Evolutionary conservation across 2,113 vertebrate species (phyloP).

Genomic region (Chaenocephalus aceratus): DNA sequence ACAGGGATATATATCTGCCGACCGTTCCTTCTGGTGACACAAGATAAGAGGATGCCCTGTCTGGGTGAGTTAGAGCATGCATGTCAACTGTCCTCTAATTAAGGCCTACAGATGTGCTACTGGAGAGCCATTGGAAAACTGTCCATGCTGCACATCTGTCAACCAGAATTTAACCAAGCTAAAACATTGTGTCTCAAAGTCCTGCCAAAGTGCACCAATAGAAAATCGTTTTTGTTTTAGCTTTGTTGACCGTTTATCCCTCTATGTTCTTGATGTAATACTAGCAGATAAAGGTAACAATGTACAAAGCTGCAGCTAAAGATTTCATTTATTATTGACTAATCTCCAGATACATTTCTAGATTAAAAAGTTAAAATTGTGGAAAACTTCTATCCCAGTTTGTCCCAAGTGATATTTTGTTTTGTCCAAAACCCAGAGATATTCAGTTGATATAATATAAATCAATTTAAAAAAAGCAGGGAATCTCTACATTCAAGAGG

Average conservation of each 20-base stretch:
- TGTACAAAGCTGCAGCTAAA: too few relatives aligned
- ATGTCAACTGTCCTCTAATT: constrained; percentile 24
- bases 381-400: too few relatives aligned
- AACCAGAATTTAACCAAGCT: constrained; percentile 19
- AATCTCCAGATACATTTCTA: too few relatives aligned
- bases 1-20: constrained; percentile 39
- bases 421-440: too few relatives aligned
- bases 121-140: constrained; percentile 27
- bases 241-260: not conserved
- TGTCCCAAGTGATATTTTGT: too few relatives aligned
- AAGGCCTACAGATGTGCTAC: constrained; percentile 39
- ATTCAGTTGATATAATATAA: too few relatives aligned
- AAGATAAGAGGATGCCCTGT: constrained; percentile 61
- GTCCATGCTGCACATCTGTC: constrained; percentile 65
- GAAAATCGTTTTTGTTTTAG: not conserved
- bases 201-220: not conserved
- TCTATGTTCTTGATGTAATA: too few relatives aligned
- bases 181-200: constrained; percentile 8
- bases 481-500: too few relatives aligned
- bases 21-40: constrained; percentile 47
- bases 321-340: too few relatives aligned
- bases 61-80: not conserved
- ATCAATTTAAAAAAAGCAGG: too few relatives aligned
- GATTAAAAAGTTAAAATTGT: too few relatives aligned
- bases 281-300: not conserved